Percentiles rank a stretch among this genome's conserved stretches.
These are phyloP conservation scores for Arnoldichthys spilopterus DNA, from an alignment of 2,797 vertebrate species.

Conservation along the genomic window DNA sequence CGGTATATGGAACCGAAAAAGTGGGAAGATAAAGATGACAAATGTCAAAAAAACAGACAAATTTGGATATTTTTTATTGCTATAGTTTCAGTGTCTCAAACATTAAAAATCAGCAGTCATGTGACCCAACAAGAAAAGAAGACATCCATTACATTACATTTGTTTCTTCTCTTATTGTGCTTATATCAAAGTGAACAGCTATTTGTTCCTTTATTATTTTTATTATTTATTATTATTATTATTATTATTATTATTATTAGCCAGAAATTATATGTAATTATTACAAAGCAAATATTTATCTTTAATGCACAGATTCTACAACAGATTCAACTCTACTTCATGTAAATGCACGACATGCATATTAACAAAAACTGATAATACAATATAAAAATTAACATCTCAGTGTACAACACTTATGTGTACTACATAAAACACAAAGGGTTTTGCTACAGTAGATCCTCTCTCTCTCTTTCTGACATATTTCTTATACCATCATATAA, in stretches of 20 bases:
- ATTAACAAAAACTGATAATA: conserved; percentile 1
- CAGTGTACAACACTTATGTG: conserved; percentile 26
- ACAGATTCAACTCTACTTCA: background rate
- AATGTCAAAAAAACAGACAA: background rate
- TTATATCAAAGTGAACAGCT: background rate
- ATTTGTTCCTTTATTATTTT: background rate
- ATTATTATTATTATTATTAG: too few species aligned
- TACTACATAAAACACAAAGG: conserved; percentile 10
- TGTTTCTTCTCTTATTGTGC: background rate
- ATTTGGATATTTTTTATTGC: conserved; percentile 10
- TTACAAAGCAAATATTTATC: conserved; percentile 28
- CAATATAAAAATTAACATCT: conserved; percentile 11
- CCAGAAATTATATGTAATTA: conserved; percentile 13
- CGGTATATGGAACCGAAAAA: background rate
- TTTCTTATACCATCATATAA: conserved; percentile 3
- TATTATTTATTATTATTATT: too few species aligned
- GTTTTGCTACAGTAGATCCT: background rate
- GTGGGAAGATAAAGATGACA: background rate
- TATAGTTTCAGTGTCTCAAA: conserved; percentile 25
- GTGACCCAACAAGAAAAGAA: conserved; percentile 10
- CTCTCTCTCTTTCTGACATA: conserved; percentile 1
- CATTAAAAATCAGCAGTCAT: conserved; percentile 4
- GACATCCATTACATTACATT: background rate
- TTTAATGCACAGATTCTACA: background rate
- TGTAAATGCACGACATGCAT: conserved; percentile 12